phyloP scores from a whole-genome alignment of 2,797 vertebrate species.

The Pelodytes ibericus region DNA sequence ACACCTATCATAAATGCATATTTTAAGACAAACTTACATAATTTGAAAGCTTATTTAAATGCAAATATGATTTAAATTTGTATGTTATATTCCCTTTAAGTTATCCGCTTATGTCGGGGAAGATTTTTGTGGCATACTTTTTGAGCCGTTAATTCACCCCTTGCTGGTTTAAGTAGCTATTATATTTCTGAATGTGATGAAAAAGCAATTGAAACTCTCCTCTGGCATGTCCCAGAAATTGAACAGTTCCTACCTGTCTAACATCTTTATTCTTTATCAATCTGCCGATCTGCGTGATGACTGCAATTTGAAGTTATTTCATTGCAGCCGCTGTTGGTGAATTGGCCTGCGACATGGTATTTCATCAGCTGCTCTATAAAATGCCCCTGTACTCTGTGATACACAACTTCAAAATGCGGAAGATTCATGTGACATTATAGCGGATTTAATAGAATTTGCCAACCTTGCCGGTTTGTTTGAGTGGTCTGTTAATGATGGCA shows the following conservation, averaged over 20 bases:
- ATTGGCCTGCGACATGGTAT: slow-evolving; percentile 23
- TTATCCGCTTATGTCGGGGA: neutral
- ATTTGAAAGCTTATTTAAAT: neutral
- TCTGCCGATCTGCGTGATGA: slow-evolving; percentile 27
- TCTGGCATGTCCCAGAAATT: slow-evolving; percentile 7
- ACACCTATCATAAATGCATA: neutral
- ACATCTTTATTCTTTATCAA: slow-evolving; percentile 5
- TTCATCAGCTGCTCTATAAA: slow-evolving; percentile 26
- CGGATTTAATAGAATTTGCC: no score
- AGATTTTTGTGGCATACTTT: neutral
- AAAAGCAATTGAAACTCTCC: slow-evolving; percentile 6
- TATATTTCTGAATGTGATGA: slow-evolving; percentile 14
- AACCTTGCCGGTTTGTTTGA: no score
- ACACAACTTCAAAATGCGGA: neutral
- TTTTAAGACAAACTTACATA: neutral
- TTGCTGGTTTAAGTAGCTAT: neutral
- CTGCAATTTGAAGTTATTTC: slow-evolving; percentile 34
- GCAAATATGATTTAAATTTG: neutral
- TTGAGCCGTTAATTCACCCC: neutral
- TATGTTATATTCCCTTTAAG: neutral
- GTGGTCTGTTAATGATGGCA: no score
- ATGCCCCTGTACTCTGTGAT: neutral
- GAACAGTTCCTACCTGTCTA: slow-evolving; percentile 20
- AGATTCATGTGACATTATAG: neutral
- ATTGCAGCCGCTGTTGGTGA: slow-evolving; percentile 35